These are phyloP conservation scores for Corella eumyota DNA, from an alignment of 23 tunicate genomes.

Conservation along the genomic window DNA sequence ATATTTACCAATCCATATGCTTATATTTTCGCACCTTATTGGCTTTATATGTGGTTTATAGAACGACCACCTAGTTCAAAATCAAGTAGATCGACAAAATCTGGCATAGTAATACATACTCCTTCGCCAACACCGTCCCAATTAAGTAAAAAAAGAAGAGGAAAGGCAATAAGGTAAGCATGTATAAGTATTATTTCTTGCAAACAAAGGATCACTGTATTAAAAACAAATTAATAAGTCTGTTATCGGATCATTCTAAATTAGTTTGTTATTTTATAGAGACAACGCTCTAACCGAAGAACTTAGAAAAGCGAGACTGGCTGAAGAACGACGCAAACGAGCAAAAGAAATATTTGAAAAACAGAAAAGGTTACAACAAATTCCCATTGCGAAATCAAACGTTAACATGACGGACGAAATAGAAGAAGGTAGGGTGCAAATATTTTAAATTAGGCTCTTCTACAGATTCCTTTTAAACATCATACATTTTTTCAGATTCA, in stretches of 20 bases:
- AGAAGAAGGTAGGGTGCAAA: conserved; percentile 4
- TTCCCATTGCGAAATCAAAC: conserved; percentile 4
- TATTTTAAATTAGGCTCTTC: no score
- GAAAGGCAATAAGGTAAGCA: conserved; percentile 18
- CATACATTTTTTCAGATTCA: conserved; percentile 28
- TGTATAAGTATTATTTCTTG: background rate
- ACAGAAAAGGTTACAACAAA: conserved; percentile 17
- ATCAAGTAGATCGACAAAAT: conserved; percentile 3
- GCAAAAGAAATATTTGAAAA: conserved; percentile 36
- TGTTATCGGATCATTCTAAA: no score
- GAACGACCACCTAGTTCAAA: no score
- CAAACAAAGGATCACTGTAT: no score
- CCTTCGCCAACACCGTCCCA: conserved; percentile 27
- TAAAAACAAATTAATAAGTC: no score
- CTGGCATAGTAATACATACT: conserved; percentile 7
- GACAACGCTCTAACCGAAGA: conserved; percentile 31
- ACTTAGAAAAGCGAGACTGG: conserved; percentile 11
- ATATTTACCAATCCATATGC: no score
- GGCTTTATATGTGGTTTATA: no score
- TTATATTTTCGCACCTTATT: no score
- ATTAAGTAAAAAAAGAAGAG: conserved; percentile 13
- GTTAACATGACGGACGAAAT: background rate
- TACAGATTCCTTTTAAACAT: no score
- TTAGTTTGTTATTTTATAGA: no score
- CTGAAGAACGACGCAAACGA: conserved; percentile 40